These are phyloP conservation scores for Thrips palmi DNA, from an alignment of 1,140 invertebrate species.

Conservation along the genomic window DNA sequence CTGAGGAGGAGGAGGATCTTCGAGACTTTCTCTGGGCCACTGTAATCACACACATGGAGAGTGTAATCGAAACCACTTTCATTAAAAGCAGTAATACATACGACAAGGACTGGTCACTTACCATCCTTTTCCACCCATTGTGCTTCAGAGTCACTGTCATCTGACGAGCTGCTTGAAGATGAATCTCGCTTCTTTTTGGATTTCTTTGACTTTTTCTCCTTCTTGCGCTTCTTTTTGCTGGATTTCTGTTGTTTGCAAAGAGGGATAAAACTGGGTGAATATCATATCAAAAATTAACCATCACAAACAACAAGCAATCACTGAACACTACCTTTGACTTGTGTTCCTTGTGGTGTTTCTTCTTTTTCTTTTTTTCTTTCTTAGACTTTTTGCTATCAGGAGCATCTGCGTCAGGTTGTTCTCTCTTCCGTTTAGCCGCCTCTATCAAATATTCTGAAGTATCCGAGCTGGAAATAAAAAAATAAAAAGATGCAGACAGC, in stretches of 20 bases:
- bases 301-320: neutral
- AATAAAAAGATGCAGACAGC: conserved; percentile 12
- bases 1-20: conserved; percentile 19
- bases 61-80: conserved; percentile 14
- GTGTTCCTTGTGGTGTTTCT: conserved; percentile 34
- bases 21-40: conserved; percentile 15
- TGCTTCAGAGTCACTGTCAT: conserved; percentile 23
- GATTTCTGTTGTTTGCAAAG: neutral
- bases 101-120: conserved; percentile 17
- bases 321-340: conserved; percentile 25
- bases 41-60: conserved; percentile 7
- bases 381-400: conserved; percentile 29
- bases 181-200: conserved; percentile 23
- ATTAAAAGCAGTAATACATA: conserved; percentile 2
- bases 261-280: neutral
- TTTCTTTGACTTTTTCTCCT: conserved; percentile 27
- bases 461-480: conserved; percentile 9
- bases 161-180: conserved; percentile 20
- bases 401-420: conserved; percentile 18
- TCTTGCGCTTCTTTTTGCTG: conserved; percentile 26
- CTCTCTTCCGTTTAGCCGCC: conserved; percentile 2
- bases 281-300: neutral
- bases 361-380: conserved; percentile 30
- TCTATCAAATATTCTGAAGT: conserved; percentile 1
- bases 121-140: conserved; percentile 52